phyloP scores from a whole-genome alignment of 2,888 invertebrate genomes.

The Abscondita cerata region DNA sequence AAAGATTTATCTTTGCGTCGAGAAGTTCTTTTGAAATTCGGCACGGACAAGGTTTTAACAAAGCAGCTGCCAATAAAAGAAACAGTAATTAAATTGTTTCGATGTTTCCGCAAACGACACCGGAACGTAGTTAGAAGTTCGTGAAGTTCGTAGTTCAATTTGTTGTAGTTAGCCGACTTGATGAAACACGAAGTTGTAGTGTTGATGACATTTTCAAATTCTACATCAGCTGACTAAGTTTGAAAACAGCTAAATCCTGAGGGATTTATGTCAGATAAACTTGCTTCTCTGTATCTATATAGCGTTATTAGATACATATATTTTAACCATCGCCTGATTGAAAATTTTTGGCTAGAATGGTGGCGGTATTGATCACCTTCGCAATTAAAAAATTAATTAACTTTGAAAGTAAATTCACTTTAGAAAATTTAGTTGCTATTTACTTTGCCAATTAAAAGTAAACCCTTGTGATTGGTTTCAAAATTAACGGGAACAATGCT shows the following conservation, averaged over 20 bases:
- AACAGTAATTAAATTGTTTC: slow-evolving; percentile 42
- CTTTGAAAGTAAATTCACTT: no score
- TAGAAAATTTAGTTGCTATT: no score
- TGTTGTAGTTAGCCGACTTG: slow-evolving; percentile 32
- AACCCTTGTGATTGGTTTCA: no score
- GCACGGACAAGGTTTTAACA: slow-evolving; percentile 11
- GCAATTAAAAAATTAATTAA: no score
- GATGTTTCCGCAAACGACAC: slow-evolving; percentile 39
- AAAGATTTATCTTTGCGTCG: slow-evolving; percentile 11
- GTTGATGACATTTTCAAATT: slow-evolving; percentile 34
- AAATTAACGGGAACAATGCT: no score
- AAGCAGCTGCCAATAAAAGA: slow-evolving; percentile 37
- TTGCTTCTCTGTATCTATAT: slow-evolving; percentile 3
- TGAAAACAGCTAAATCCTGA: slow-evolving; percentile 21
- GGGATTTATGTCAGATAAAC: slow-evolving; percentile 12
- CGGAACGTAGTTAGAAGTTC: slow-evolving; percentile 36
- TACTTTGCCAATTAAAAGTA: no score
- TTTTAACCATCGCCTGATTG: neutral
- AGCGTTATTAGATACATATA: slow-evolving; percentile 5
- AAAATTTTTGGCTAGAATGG: neutral
- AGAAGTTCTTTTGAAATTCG: neutral
- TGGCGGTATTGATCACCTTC: no score
- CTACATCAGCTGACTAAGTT: slow-evolving; percentile 25
- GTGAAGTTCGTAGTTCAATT: slow-evolving; percentile 30
- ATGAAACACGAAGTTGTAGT: slow-evolving; percentile 31